Conservation (phyloP, 1,140 invertebrate species). For the Phymastichus coffea region DNA sequence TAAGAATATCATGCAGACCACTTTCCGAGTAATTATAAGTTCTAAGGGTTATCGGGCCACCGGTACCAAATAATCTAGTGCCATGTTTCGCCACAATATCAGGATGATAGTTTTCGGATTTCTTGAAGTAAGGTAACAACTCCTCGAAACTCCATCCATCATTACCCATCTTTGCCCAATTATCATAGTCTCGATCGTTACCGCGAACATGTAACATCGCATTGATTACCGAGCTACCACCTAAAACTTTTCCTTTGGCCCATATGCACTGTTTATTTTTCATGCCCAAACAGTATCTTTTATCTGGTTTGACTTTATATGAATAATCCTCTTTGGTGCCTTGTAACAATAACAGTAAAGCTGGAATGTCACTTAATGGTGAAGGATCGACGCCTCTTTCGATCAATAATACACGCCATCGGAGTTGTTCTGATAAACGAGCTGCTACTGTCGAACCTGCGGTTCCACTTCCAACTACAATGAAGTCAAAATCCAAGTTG, state of each 20-base stretch:
- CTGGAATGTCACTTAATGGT: constrained; percentile 55
- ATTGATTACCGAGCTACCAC: constrained; percentile 78
- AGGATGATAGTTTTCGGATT: constrained; percentile 47
- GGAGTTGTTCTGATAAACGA: constrained; percentile 56
- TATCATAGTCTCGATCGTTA: constrained; percentile 66
- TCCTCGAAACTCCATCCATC: constrained; percentile 61
- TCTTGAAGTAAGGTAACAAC: constrained; percentile 61
- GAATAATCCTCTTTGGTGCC: constrained; percentile 64
- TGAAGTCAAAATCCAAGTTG: constrained; percentile 60
- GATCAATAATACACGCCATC: constrained; percentile 61
- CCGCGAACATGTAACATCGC: constrained; percentile 80
- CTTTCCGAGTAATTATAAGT: constrained; percentile 55
- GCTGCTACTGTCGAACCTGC: constrained; percentile 67
- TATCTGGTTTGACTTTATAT: constrained; percentile 65
- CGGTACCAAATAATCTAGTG: constrained; percentile 38
- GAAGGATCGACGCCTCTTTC: constrained; percentile 61
- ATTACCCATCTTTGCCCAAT: constrained; percentile 63
- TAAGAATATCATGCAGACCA: constrained; percentile 44
- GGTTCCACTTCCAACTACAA: constrained; percentile 63
- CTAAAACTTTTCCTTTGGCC: constrained; percentile 70
- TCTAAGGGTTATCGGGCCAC: constrained; percentile 49
- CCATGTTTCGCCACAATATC: constrained; percentile 37
- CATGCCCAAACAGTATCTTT: constrained; percentile 57
- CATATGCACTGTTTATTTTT: constrained; percentile 61
- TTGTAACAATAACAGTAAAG: constrained; percentile 54